Percentiles rank a stretch among this genome's conserved stretches.
These are phyloP conservation scores for Psammodynastes pulverulentus DNA, from an alignment of 2,113 vertebrate species.

Conservation along the genomic window DNA sequence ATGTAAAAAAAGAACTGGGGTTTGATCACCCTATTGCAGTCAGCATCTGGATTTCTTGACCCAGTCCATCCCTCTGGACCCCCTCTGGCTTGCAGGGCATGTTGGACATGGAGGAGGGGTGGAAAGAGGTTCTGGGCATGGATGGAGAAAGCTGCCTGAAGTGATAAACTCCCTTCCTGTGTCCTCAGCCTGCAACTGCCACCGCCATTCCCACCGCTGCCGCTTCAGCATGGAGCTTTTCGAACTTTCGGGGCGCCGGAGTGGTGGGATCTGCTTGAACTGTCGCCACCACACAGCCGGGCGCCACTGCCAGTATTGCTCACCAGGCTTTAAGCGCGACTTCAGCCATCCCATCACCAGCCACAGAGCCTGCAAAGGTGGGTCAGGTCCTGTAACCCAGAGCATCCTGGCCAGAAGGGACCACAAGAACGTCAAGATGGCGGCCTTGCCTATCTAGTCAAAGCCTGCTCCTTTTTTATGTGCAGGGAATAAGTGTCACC, in stretches of 20 bases:
- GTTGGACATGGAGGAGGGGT: not conserved
- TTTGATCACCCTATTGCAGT: not conserved
- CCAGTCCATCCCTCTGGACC: not conserved
- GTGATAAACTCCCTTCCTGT: not conserved
- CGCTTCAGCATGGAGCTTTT: conserved; percentile 87
- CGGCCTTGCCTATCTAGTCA: not conserved
- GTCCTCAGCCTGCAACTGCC: conserved; percentile 81
- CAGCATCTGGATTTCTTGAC: not conserved
- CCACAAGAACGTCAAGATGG: not conserved
- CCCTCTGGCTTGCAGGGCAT: not conserved
- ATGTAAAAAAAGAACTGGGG: not conserved
- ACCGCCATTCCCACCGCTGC: conserved; percentile 82
- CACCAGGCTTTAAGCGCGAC: conserved; percentile 82
- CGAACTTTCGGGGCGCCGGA: conserved; percentile 81
- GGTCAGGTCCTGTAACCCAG: conserved; percentile 52
- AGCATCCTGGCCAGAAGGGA: not conserved
- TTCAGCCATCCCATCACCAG: conserved; percentile 74
- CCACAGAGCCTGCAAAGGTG: conserved; percentile 83
- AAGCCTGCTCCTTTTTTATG: not conserved
- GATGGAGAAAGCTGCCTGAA: not conserved
- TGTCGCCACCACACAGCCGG: conserved; percentile 87
- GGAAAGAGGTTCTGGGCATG: not conserved
- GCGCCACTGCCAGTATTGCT: conserved; percentile 88
- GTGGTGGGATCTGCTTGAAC: conserved; percentile 84
- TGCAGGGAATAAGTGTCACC: not conserved